Evolutionary conservation across 2,888 invertebrate species (phyloP), one percentile per base, ranked within the genome.

Genomic region (Pterostichus madidus): DNA sequence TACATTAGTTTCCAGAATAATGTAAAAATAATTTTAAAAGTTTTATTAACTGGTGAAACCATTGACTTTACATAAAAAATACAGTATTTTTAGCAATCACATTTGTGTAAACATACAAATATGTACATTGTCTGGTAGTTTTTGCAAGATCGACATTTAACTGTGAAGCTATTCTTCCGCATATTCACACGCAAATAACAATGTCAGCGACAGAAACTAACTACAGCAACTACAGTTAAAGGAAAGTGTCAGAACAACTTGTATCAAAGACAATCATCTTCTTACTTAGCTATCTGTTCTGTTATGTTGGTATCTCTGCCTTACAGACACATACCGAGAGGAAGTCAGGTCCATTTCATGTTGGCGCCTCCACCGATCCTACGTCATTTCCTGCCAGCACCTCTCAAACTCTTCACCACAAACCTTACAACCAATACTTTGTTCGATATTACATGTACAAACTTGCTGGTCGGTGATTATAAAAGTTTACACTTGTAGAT

Each of bases 351-450:
- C 17, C 56, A 56, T 56, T 56, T 56, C 5, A 56, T 56, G 56
- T 56, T 56, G 56, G 56, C 56, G 56, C 56, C 56, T 56, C 56
- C 17, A 13, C 56, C 17, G 56, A 15, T 56, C 56, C 17, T n/a
- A 56, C 56, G 56, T 56, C 56, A 56, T 17, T 56, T 56, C 56
- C 56, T 15, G 17, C 56, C 56, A 56, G 15, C 17, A 56, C 15
- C 13, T 56, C 56, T 56, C 56, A 15, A 56, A 56, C 17, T 56
- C 17, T 56, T 56, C 17, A 17, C 17, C 8, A 11, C 24, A 24
- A n/a, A 56, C 5, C 8, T 56, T 1, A 56, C 56, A 56, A 17
- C 17, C 56, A 56, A 56, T 56, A 56, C 0, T 17, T 17, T 8
- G 5, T 39, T 39, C 39, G 39, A 39, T 39, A 39, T 39, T 39